A percentile compares a stretch with the other conserved stretches of the same genome.
phyloP scores from a whole-genome alignment of 2,888 invertebrate genomes.

The Taenaris catops region DNA sequence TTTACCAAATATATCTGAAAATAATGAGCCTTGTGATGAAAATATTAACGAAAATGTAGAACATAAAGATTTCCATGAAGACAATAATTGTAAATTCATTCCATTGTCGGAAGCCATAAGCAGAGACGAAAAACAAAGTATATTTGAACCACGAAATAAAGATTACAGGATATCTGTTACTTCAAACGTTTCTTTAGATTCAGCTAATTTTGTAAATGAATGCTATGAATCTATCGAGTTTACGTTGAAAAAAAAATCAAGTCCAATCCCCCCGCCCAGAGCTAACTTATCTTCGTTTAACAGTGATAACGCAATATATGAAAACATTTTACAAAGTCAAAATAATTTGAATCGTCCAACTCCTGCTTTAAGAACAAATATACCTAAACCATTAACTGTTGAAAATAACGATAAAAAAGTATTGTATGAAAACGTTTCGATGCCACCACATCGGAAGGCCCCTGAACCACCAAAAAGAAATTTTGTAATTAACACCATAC shows the following conservation, averaged over 20 bases:
- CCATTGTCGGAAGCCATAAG: conserved; percentile 47
- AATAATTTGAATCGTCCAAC: conserved; percentile 39
- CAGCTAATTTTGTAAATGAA: conserved; percentile 56
- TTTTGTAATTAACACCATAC: conserved; percentile 31
- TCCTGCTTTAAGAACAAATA: conserved; percentile 56
- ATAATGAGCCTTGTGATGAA: conserved; percentile 62
- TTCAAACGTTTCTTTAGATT: conserved; percentile 45
- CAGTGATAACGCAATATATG: conserved; percentile 49
- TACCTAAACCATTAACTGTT: conserved; percentile 41
- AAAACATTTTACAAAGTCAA: conserved; percentile 46
- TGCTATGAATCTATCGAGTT: conserved; percentile 67
- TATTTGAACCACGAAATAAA: conserved; percentile 54
- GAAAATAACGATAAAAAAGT: conserved; percentile 38
- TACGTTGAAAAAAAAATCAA: conserved; percentile 22
- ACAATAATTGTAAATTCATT: conserved; percentile 29
- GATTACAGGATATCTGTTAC: conserved; percentile 37
- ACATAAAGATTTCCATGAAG: conserved; percentile 39
- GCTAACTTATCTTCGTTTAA: conserved; percentile 32
- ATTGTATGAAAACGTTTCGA: conserved; percentile 58
- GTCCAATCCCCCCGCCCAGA: conserved; percentile 56
- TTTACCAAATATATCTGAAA: conserved; percentile 69
- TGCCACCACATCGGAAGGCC: conserved; percentile 37
- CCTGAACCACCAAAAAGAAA: conserved; percentile 52
- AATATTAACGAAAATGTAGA: conserved; percentile 44
- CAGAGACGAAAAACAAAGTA: conserved; percentile 40